These are phyloP conservation scores for Phalloptychus januarius DNA, from an alignment of 2,797 vertebrate species.

Conservation along the genomic window DNA sequence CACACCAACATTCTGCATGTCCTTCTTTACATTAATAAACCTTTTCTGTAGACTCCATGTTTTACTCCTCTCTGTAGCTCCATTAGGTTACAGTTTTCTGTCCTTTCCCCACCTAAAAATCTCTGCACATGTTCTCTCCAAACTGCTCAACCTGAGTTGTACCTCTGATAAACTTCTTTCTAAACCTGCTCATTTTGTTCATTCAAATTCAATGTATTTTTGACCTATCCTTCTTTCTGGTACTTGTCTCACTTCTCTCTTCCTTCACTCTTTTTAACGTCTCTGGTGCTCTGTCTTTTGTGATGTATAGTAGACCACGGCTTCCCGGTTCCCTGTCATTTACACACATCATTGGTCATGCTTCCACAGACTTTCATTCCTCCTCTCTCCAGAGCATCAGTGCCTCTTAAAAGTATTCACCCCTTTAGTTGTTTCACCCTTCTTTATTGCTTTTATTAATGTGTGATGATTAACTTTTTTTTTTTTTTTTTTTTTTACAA, in stretches of 20 bases:
- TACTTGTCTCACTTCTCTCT: neutral
- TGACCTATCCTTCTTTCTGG: no score
- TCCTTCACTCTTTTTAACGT: neutral
- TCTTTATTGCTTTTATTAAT: neutral
- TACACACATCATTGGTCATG: neutral
- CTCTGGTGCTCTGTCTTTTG: neutral
- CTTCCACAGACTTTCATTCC: neutral
- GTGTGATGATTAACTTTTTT: no score
- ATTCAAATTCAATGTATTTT: neutral
- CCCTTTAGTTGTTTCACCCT: neutral
- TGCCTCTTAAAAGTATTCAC: no score
- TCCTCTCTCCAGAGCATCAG: neutral
- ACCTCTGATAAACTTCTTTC: neutral
- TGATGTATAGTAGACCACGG: neutral
- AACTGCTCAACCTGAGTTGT: no score
- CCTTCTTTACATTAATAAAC: no score
- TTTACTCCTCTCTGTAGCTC: no score
- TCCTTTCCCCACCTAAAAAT: no score
- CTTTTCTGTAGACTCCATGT: no score
- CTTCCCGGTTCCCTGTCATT: neutral
- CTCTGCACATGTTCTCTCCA: no score
- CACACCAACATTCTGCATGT: no score
- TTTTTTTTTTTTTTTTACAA: no score
- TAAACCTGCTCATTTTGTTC: neutral
- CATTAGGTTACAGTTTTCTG: no score